Evolutionary conservation across 2,797 vertebrate species (phyloP), one percentile per base, ranked within the genome.

Genomic region (Falco berigora): DNA sequence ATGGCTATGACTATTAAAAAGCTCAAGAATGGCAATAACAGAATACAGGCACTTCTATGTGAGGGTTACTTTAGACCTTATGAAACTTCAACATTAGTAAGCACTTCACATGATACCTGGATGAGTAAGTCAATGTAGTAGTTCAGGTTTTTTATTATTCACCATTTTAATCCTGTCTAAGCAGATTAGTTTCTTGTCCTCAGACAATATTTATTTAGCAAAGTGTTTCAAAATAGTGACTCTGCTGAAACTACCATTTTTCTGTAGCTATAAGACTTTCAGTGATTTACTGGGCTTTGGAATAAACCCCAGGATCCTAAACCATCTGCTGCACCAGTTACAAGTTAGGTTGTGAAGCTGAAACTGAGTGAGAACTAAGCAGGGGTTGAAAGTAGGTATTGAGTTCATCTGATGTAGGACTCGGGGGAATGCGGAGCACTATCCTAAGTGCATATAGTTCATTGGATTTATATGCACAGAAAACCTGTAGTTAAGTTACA

Each of bases 1-100:
- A 95, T 97, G 94, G 96, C 97, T 97, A 95, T 91, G 91, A 96
- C 85, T 97, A 91, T 95, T 92, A 94, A 96, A 96, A 97, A 97
- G 95, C 96, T 97, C 93, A 93, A 95, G 93, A 97, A 96, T 96
- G 94, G 97, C 96, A 97, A 90, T 90, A 96, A 97, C 86, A 96
- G 86, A 97, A 97, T 97, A 97, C 96, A 98, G 97, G 97, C 97
- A 98, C 98, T 98, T 98, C 96, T 97, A 96, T 97, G 95, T 92
- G 93, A 96, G 95, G 87, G 92, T 97, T 96, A 95, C 95, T 58
- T 97, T 97, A 97, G 81, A 95, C 88, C 77, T 92, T 94, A 97
- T 92, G 91, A 94, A 95, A 97, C 76, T 91, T 92, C 91, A 72
- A 91, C 81, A 28, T 96, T 86, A 96, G 86, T 97, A 96, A 97